phyloP scores from a whole-genome alignment of 2,888 invertebrate species.

The Ommatoiulus sabulosus region DNA sequence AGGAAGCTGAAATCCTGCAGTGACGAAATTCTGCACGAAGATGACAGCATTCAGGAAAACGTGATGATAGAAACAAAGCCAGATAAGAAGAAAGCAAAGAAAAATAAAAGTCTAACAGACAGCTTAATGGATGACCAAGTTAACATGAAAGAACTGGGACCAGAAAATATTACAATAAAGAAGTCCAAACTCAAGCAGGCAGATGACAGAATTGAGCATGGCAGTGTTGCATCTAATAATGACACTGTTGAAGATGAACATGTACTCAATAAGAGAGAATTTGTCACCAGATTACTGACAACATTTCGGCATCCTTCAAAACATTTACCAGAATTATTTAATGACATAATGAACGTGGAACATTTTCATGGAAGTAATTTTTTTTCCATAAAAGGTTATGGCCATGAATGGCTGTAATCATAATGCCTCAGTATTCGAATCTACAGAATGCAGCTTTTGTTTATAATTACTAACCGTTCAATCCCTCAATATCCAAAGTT shows the following conservation, averaged over 20 bases:
- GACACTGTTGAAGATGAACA: neutral
- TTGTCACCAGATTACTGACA: neutral
- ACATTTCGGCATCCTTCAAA: conserved; percentile 17
- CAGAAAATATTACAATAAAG: neutral
- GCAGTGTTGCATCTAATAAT: neutral
- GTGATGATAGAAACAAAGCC: neutral
- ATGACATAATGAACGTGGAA: neutral
- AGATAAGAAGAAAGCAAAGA: conserved; percentile 7
- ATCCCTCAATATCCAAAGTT: no score
- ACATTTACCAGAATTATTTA: neutral
- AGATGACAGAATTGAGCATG: neutral
- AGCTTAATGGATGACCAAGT: neutral
- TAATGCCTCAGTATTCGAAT: neutral
- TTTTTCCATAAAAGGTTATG: conserved; percentile 50
- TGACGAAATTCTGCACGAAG: neutral
- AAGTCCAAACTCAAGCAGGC: conserved; percentile 4
- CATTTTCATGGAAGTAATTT: conserved; percentile 41
- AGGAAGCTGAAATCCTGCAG: neutral
- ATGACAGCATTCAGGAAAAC: neutral
- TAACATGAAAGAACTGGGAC: neutral
- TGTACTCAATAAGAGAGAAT: neutral
- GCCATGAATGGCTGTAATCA: neutral
- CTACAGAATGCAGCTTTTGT: neutral
- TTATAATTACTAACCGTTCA: neutral
- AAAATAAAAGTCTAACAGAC: neutral